A percentile compares a stretch with the other conserved stretches of the same genome.
Conservation (phyloP, 1,140 invertebrate genomes). For the Pararge aegeria region DNA sequence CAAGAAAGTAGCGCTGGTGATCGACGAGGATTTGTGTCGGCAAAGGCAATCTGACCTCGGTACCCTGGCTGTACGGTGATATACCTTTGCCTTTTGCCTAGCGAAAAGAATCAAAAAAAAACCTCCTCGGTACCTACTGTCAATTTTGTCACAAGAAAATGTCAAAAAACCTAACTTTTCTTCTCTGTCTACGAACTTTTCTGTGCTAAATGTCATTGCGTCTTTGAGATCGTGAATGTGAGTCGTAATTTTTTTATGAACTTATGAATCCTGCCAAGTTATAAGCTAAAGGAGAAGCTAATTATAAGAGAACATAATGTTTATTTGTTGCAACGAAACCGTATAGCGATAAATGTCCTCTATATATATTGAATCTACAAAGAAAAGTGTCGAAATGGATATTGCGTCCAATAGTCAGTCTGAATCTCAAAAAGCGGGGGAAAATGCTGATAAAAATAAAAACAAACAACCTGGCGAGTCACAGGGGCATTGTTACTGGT, state of each 20-base stretch:
- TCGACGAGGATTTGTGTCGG: no score
- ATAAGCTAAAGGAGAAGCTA: not conserved
- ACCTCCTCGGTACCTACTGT: no score
- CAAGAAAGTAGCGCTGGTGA: no score
- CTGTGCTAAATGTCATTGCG: slow-evolving; percentile 5
- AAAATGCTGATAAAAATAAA: slow-evolving; percentile 61
- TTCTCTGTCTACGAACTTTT: not conserved
- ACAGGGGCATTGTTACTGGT: slow-evolving; percentile 68
- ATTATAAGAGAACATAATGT: slow-evolving; percentile 11
- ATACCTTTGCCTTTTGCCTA: no score
- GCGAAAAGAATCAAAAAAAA: no score
- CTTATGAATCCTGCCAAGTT: not conserved
- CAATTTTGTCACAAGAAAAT: no score
- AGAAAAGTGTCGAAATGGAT: slow-evolving; percentile 41
- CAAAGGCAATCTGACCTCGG: no score
- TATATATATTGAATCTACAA: slow-evolving; percentile 24
- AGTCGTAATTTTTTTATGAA: slow-evolving; percentile 4
- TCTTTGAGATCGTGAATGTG: slow-evolving; percentile 5
- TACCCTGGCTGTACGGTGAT: no score
- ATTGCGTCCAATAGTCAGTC: slow-evolving; percentile 34
- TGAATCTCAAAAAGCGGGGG: slow-evolving; percentile 66
- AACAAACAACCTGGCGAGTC: slow-evolving; percentile 53
- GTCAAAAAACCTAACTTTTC: no score
- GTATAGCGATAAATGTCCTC: slow-evolving; percentile 34
- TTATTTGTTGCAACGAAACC: slow-evolving; percentile 1